Evolutionary conservation across 2,113 vertebrate genomes (phyloP).

Genomic region (Odontophorus gujanensis): DNA sequence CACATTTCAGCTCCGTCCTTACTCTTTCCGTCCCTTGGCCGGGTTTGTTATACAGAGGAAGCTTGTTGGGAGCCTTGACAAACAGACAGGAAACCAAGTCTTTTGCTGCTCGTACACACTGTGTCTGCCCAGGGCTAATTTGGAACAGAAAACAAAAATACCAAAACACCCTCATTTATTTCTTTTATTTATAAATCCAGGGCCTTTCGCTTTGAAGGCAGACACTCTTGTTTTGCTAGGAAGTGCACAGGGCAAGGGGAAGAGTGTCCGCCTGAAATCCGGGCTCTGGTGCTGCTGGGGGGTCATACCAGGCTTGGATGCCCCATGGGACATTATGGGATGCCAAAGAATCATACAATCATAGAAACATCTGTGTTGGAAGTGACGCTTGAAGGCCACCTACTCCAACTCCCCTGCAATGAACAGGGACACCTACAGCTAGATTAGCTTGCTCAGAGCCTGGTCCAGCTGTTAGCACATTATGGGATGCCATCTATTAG

Average conservation of each 20-base stretch:
- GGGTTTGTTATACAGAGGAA: constrained; percentile 70
- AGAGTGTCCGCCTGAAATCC: accelerated
- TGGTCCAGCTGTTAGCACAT: too few relatives aligned
- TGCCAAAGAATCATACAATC: too few relatives aligned
- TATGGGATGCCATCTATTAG: too few relatives aligned
- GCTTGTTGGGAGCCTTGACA: constrained; percentile 72
- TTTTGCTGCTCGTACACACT: constrained; percentile 27
- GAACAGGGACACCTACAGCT: too few relatives aligned
- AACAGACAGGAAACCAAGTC: constrained; percentile 80
- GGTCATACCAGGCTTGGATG: neutral
- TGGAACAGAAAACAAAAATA: constrained; percentile 47
- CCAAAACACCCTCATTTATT: constrained; percentile 33
- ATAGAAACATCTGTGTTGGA: too few relatives aligned
- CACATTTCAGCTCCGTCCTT: constrained; percentile 62
- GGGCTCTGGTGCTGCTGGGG: accelerated
- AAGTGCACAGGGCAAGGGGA: neutral
- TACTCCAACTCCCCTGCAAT: too few relatives aligned
- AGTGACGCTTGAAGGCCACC: too few relatives aligned
- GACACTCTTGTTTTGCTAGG: neutral
- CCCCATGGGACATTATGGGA: too few relatives aligned
- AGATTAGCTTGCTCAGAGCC: too few relatives aligned
- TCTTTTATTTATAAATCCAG: constrained; percentile 68
- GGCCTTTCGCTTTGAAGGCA: neutral
- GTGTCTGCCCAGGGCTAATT: constrained; percentile 73
- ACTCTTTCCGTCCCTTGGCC: constrained; percentile 66